Percentiles rank a stretch among this genome's conserved stretches.
Conservation (phyloP, 2,888 invertebrate species). For the Emmelina monodactyla region DNA sequence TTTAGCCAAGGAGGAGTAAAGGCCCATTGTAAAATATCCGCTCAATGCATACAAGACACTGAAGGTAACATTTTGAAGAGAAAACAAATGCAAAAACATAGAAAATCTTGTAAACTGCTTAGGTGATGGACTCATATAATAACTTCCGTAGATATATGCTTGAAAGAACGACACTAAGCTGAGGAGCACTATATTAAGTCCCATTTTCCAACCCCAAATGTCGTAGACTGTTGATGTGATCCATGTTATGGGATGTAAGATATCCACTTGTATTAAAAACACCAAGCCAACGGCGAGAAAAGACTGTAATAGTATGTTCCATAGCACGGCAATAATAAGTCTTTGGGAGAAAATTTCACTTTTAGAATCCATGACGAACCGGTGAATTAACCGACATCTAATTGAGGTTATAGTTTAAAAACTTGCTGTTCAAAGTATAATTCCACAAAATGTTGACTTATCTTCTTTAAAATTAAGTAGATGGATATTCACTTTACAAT, state of each 20-base stretch:
- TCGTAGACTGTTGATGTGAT: constrained; percentile 65
- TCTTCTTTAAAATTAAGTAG: too few species aligned
- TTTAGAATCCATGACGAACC: constrained; percentile 45
- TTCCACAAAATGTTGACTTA: too few species aligned
- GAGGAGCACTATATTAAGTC: constrained; percentile 71
- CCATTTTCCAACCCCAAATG: constrained; percentile 69
- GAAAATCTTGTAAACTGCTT: constrained; percentile 73
- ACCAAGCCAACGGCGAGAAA: constrained; percentile 55
- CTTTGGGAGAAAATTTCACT: constrained; percentile 68
- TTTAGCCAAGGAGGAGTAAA: constrained; percentile 72
- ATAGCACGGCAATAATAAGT: constrained; percentile 65
- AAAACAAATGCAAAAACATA: constrained; percentile 69
- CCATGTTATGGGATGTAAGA: constrained; percentile 72
- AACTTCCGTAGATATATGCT: constrained; percentile 75
- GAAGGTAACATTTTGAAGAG: constrained; percentile 66
- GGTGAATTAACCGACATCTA: constrained; percentile 18
- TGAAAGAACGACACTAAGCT: constrained; percentile 71
- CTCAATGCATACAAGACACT: constrained; percentile 67
- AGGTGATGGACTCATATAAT: constrained; percentile 67
- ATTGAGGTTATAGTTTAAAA: constrained; percentile 12
- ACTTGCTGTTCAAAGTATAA: too few species aligned
- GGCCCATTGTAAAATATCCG: constrained; percentile 73
- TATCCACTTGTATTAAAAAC: constrained; percentile 67
- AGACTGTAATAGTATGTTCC: constrained; percentile 67
- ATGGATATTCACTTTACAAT: too few species aligned